Conservation (phyloP, 2,888 invertebrate genomes). For the Noctua janthina region DNA sequence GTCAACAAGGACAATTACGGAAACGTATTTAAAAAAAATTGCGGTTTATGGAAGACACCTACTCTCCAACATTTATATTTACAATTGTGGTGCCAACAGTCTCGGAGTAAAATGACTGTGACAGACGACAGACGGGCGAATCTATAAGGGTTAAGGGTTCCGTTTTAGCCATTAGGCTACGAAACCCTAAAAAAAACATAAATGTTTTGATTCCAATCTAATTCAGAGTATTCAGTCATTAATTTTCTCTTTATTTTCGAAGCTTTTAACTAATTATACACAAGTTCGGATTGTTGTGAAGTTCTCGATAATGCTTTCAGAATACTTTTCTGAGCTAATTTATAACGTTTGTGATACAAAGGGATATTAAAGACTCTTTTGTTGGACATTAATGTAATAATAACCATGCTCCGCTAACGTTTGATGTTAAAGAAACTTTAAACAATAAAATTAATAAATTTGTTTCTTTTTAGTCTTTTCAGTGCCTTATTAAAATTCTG, state of each 20-base stretch:
- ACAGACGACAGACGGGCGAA: not conserved
- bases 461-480: not conserved
- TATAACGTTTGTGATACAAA: conserved; percentile 27
- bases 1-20: no score
- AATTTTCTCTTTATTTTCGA: conserved; percentile 42
- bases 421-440: not conserved
- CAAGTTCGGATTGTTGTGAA: conserved; percentile 51
- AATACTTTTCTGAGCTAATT: conserved; percentile 28
- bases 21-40: no score
- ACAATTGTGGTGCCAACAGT: no score
- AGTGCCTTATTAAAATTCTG: not conserved
- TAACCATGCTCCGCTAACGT: not conserved
- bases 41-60: no score
- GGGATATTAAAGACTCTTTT: conserved; percentile 27
- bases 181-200: no score
- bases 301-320: conserved; percentile 40
- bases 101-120: no score
- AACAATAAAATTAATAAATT: conserved; percentile 7
- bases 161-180: not conserved
- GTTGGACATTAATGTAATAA: conserved; percentile 11
- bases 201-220: conserved; percentile 42
- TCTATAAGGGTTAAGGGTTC: not conserved
- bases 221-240: conserved; percentile 26
- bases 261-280: conserved; percentile 62
- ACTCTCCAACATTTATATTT: no score